Evolutionary conservation across 2,888 invertebrate genomes (phyloP).

Genomic region (Peribatodes rhomboidaria): DNA sequence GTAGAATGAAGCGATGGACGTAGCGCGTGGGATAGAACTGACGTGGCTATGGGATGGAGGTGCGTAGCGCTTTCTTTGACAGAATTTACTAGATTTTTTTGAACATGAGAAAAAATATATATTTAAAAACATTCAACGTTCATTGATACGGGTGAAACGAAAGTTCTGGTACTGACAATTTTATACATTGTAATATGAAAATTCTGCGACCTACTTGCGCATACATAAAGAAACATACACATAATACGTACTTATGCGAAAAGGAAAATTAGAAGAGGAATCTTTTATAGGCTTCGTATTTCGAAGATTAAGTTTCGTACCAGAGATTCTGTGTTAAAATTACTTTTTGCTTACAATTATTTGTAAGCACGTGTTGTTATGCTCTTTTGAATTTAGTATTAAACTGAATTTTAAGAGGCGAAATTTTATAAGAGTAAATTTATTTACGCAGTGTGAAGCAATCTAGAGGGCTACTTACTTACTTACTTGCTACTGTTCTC

Average conservation of each 20-base stretch:
- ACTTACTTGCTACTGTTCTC: too few relatives aligned
- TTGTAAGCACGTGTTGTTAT: neutral
- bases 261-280: slow-evolving; percentile 29
- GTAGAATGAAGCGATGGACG: too few relatives aligned
- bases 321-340: slow-evolving; percentile 11
- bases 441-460: too few relatives aligned
- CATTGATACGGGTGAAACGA: neutral
- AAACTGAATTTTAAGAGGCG: too few relatives aligned
- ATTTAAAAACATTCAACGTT: neutral
- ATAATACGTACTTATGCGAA: neutral
- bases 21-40: too few relatives aligned
- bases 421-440: too few relatives aligned
- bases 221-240: slow-evolving; percentile 1
- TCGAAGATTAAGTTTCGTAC: slow-evolving; percentile 24
- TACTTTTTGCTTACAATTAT: slow-evolving; percentile 8
- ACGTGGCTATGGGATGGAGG: too few relatives aligned
- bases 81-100: too few relatives aligned
- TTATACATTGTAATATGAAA: neutral
- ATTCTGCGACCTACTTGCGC: slow-evolving; percentile 7
- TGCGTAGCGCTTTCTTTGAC: too few relatives aligned
- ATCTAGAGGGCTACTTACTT: too few relatives aligned
- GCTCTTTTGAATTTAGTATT: too few relatives aligned
- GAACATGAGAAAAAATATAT: too few relatives aligned
- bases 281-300: slow-evolving; percentile 33
- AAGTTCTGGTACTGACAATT: slow-evolving; percentile 4